Evolutionary conservation across 2,797 vertebrate species (phyloP), one percentile per base, ranked within the genome.

Genomic region (Triplophysa bombifrons): DNA sequence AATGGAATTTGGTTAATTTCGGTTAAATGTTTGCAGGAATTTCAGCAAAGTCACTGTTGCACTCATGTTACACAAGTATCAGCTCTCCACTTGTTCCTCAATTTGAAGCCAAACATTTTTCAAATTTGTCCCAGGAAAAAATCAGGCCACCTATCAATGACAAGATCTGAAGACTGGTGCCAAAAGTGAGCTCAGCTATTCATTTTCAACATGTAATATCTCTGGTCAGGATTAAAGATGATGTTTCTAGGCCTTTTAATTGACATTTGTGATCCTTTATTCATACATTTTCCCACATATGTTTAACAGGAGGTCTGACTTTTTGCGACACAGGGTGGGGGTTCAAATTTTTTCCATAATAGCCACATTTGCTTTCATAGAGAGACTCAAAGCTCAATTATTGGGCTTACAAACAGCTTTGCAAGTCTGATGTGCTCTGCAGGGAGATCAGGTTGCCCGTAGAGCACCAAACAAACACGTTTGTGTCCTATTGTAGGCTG

Each of bases 361-460:
- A 60, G 85, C 90, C 87, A 86, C 83, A 88, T 88, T 88, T 85
- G 88, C 90, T 89, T 87, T 91, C 89, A 87, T 80, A 16, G 72
- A 56, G 86, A 80, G 88, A 87, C 89, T 88, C 85, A 88, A 90
- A 88, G 89, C 88, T 87, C 88, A 91, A 91, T 91, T 86, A 87
- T 81, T 80, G 69, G 67, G 51, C 73, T 82, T 82, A 55, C 75
- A 86, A 56, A 77, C 84, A 87, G 88, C 85, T 88, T 83, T 73
- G 65, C 73, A 56, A 76, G 76, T 83, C 88, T 86, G 82, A 83
- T 58, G 63, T 80, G 86, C 85, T 89, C 80, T 84, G 85, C 83
- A 86, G 88, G 86, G 90, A 86, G 84, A 86, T 93, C 92, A 93
- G 91, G 91, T 93, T 92, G 91, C 92, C 88, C 84, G 86, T 85